Percentiles rank a stretch among this genome's conserved stretches.
Evolutionary conservation across 2,113 vertebrate genomes (phyloP).

Genomic region (Pithys albifrons): DNA sequence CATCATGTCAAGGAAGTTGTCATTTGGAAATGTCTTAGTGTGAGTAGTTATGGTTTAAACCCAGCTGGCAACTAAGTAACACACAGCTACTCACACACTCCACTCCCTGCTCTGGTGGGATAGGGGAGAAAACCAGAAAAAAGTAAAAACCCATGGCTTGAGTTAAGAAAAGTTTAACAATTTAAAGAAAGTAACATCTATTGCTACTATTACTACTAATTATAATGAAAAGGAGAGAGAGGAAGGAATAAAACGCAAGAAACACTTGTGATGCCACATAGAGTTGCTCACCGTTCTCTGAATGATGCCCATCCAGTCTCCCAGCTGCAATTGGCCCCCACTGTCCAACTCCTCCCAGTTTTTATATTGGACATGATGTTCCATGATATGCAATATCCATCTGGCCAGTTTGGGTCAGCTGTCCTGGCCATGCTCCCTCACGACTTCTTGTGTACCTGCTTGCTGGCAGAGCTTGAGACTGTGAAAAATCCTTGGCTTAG

Average conservation of each 20-base stretch:
- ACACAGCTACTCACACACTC: not conserved
- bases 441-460: not conserved
- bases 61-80: not conserved
- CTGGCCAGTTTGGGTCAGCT: not conserved
- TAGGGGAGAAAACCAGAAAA: not conserved
- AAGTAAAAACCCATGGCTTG: not conserved
- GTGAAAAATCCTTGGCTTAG: not conserved
- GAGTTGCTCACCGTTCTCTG: not conserved
- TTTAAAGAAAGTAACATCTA: not conserved
- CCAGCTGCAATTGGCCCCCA: not conserved
- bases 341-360: not conserved
- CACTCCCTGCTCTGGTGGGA: not conserved
- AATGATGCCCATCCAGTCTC: not conserved
- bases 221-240: not conserved
- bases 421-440: not conserved
- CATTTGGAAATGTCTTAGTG: not conserved
- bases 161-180: not conserved
- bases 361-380: not conserved
- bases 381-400: not conserved
- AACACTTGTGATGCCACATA: not conserved
- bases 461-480: fast-evolving
- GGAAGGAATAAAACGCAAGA: not conserved
- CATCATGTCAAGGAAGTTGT: not conserved
- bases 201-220: not conserved
- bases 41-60: not conserved